phyloP scores from a whole-genome alignment of 2,113 vertebrate genomes.

The Sisor rabdophorus region DNA sequence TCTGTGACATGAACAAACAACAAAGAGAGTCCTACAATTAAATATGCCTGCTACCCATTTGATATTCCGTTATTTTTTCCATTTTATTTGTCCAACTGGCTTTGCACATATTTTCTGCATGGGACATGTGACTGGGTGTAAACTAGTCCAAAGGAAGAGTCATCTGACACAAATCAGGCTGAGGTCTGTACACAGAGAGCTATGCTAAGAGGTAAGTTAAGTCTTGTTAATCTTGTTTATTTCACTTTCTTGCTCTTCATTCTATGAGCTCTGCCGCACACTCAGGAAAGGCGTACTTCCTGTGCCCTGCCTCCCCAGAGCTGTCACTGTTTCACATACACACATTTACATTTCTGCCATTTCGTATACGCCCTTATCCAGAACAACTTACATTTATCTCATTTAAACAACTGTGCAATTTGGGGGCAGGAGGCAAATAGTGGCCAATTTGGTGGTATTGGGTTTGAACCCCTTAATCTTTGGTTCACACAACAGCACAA shows the following conservation, averaged over 20 bases:
- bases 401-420: no score
- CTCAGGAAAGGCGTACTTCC: slow-evolving; percentile 72
- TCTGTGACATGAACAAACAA: slow-evolving; percentile 57
- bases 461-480: no score
- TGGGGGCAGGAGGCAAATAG: no score
- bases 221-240: slow-evolving; percentile 62
- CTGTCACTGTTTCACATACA: slow-evolving; percentile 44
- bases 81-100: no score
- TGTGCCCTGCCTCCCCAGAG: slow-evolving; percentile 65
- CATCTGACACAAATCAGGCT: slow-evolving; percentile 20
- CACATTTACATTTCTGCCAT: neutral
- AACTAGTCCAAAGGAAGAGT: slow-evolving; percentile 1
- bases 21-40: neutral
- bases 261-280: slow-evolving; percentile 58
- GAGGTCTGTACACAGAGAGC: neutral
- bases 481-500: no score
- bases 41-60: neutral
- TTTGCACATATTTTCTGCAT: neutral
- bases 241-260: slow-evolving; percentile 61
- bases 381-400: no score
- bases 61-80: no score
- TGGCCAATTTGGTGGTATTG: no score
- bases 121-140: neutral
- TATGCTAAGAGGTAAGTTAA: slow-evolving; percentile 12
- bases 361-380: no score